Evolutionary conservation across 2,113 vertebrate genomes (phyloP).

Genomic region (Embiotoca jacksoni): DNA sequence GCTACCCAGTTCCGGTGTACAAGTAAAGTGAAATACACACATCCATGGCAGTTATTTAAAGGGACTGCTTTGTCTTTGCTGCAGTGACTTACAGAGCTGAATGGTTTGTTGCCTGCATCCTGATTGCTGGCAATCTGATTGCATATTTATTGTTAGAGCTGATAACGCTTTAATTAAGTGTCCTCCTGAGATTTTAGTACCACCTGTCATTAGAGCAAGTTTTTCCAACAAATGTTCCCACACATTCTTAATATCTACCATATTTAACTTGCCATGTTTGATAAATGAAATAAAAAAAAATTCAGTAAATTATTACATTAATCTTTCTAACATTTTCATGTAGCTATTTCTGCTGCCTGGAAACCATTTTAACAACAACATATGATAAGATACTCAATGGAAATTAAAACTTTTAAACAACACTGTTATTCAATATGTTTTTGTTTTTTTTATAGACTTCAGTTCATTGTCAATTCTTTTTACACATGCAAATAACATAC

Average conservation of each 20-base stretch:
- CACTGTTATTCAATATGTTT: too few relatives aligned
- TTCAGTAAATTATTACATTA: not conserved
- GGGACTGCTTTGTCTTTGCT: not conserved
- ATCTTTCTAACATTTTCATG: constrained; percentile 1
- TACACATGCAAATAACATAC: not conserved
- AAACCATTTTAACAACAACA: not conserved
- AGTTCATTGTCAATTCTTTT: not conserved
- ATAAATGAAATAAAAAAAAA: constrained; percentile 13
- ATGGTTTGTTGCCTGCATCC: constrained; percentile 13
- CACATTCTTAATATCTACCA: constrained; percentile 9
- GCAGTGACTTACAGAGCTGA: not conserved
- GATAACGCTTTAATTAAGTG: constrained; percentile 7
- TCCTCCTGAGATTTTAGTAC: not conserved
- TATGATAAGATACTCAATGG: not conserved
- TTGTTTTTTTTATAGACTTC: not conserved
- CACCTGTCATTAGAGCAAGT: constrained; percentile 20
- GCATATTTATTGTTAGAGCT: not conserved
- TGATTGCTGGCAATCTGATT: not conserved
- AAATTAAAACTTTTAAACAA: constrained; percentile 3
- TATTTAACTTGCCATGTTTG: not conserved
- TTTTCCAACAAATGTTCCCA: constrained; percentile 37
- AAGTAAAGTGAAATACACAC: not conserved
- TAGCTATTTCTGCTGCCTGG: not conserved
- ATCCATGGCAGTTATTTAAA: not conserved
- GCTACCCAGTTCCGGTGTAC: not conserved